Conservation (phyloP, 2,113 vertebrate species). For the Odobenus rosmarus region DNA sequence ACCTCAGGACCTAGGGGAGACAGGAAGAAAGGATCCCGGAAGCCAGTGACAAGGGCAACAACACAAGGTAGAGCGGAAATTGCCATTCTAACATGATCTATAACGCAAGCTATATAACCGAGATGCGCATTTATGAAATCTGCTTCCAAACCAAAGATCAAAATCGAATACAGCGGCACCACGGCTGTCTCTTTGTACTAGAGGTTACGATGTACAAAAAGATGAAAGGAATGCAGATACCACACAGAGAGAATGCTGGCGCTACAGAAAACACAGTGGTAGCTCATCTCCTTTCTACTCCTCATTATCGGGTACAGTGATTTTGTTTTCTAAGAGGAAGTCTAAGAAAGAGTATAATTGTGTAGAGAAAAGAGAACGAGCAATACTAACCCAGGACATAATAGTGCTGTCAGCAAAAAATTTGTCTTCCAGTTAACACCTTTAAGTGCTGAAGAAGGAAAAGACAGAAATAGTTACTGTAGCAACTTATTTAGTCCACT, state of each 20-base stretch:
- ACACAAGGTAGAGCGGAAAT: not conserved
- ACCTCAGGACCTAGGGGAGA: not conserved
- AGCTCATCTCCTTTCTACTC: not conserved
- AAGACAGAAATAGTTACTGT: constrained; percentile 58
- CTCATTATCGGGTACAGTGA: not conserved
- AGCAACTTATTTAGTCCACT: constrained; percentile 50
- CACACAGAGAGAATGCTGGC: not conserved
- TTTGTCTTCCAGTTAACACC: constrained; percentile 95
- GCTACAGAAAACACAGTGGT: not conserved
- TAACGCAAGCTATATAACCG: not conserved
- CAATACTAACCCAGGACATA: constrained; percentile 92
- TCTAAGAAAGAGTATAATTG: not conserved
- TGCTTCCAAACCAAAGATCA: constrained; percentile 41
- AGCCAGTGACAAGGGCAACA: not conserved
- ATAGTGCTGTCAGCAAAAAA: constrained; percentile 92
- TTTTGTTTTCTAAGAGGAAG: constrained; percentile 16
- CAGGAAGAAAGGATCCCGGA: not conserved
- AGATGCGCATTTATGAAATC: not conserved
- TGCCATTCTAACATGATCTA: not conserved
- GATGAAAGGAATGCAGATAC: not conserved
- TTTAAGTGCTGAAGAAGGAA: constrained; percentile 88
- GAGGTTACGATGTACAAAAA: not conserved
- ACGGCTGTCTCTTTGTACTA: not conserved
- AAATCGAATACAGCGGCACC: not conserved
- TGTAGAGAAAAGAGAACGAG: not conserved